Percentiles rank a stretch among this genome's conserved stretches.
These are phyloP conservation scores for Phrynocephalus guinanensis DNA, from an alignment of 2,797 vertebrate genomes.

Conservation along the genomic window DNA sequence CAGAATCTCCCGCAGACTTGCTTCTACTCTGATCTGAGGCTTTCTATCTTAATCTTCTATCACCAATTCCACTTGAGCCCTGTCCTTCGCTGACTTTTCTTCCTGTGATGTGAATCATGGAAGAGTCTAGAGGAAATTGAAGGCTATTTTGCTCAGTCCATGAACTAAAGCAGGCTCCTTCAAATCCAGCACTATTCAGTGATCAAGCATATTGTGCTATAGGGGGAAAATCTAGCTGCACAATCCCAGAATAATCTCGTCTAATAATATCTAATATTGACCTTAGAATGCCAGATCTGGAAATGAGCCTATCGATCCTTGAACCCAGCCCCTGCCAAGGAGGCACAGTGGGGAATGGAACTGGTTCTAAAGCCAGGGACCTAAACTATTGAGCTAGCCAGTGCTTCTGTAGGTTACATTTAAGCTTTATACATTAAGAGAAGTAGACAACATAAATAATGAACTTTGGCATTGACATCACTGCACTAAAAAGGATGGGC, in stretches of 20 bases:
- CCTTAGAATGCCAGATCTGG: too few species aligned
- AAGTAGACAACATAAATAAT: too few species aligned
- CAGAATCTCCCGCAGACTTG: slow-evolving; percentile 13
- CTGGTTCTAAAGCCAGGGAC: too few species aligned
- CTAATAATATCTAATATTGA: too few species aligned
- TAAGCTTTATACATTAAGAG: neutral
- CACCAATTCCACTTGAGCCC: neutral
- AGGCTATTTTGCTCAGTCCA: neutral
- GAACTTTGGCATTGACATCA: too few species aligned
- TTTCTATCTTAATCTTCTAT: slow-evolving; percentile 1
- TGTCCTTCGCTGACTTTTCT: neutral
- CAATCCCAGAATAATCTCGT: neutral
- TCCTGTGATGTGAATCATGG: neutral
- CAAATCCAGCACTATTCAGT: neutral
- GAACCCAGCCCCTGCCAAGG: too few species aligned
- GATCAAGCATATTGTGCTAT: neutral
- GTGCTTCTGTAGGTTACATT: too few species aligned
- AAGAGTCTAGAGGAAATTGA: neutral
- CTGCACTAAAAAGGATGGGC: too few species aligned
- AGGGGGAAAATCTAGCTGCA: neutral
- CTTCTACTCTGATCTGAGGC: neutral
- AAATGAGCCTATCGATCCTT: too few species aligned
- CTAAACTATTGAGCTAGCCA: too few species aligned
- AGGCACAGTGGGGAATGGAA: too few species aligned
- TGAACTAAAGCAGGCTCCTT: neutral